Conservation (phyloP, 2,888 invertebrate genomes). For the Yponomeuta cagnagella region DNA sequence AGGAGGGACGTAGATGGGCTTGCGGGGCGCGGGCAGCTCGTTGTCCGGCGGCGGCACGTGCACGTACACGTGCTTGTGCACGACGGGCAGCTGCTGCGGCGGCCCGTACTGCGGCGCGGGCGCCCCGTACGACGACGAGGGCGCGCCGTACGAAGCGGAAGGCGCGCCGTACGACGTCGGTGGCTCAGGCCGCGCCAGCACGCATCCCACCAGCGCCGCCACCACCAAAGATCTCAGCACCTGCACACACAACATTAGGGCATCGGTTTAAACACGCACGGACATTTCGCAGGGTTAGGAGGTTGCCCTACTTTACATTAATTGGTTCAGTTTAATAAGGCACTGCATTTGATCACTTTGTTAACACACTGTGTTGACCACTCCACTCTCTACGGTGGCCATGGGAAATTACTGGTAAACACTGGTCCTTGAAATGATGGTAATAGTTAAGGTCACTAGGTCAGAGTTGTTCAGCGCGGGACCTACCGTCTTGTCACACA, state of each 20-base stretch:
- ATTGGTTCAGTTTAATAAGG: neutral
- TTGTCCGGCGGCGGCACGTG: slow-evolving; percentile 93
- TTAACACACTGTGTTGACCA: slow-evolving; percentile 20
- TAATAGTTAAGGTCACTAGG: slow-evolving; percentile 37
- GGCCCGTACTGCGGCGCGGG: slow-evolving; percentile 82
- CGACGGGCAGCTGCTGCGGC: slow-evolving; percentile 83
- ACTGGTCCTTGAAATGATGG: neutral
- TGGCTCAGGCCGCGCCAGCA: slow-evolving; percentile 72
- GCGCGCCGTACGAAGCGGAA: slow-evolving; percentile 57
- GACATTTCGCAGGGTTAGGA: neutral
- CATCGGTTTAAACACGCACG: slow-evolving; percentile 9
- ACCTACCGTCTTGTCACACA: slow-evolving; percentile 72
- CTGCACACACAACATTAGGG: slow-evolving; percentile 40
- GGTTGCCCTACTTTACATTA: neutral
- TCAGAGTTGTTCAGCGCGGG: slow-evolving; percentile 23
- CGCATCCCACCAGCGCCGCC: slow-evolving; percentile 60
- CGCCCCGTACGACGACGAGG: slow-evolving; percentile 60
- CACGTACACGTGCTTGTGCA: slow-evolving; percentile 94
- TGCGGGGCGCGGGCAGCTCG: slow-evolving; percentile 81
- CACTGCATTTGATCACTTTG: slow-evolving; percentile 17
- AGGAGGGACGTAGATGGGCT: slow-evolving; percentile 67
- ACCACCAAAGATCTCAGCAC: slow-evolving; percentile 61
- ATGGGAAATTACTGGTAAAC: neutral
- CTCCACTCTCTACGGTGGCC: neutral
- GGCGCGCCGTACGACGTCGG: slow-evolving; percentile 77